phyloP scores from a whole-genome alignment of 35 echinoderm and acorn worm genomes.

The Hemicentrotus pulcherrimus region DNA sequence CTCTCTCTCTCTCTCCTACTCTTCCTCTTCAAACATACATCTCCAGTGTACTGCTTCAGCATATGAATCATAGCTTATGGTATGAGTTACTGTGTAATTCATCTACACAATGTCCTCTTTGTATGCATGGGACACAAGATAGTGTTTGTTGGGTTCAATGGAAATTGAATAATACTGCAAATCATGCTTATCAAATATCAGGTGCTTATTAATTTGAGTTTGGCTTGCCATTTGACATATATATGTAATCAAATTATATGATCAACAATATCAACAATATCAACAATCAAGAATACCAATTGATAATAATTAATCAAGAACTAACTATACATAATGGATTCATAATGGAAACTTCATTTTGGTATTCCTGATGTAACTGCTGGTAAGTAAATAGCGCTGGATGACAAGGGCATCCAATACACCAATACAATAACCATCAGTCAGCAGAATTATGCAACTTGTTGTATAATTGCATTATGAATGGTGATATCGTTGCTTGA shows the following conservation, averaged over 20 bases:
- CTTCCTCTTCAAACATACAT: neutral
- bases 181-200: neutral
- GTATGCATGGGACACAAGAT: neutral
- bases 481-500: neutral
- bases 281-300: too few relatives aligned
- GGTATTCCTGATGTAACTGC: too few relatives aligned
- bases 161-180: neutral
- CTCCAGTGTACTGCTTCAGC: neutral
- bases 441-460: neutral
- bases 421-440: neutral
- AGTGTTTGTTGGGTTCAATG: neutral
- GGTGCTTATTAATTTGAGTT: neutral
- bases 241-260: neutral
- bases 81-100: neutral
- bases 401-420: too few relatives aligned
- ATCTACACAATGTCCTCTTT: neutral
- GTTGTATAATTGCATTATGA: neutral
- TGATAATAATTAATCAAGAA: too few relatives aligned
- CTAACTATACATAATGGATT: too few relatives aligned
- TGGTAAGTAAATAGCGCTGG: too few relatives aligned
- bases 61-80: neutral
- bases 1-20: slow-evolving; percentile 1
- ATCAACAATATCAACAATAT: too few relatives aligned
- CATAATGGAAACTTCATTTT: too few relatives aligned
- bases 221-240: neutral